Evolutionary conservation across 1,140 invertebrate genomes (phyloP).

Genomic region (Liolophura sinensis): DNA sequence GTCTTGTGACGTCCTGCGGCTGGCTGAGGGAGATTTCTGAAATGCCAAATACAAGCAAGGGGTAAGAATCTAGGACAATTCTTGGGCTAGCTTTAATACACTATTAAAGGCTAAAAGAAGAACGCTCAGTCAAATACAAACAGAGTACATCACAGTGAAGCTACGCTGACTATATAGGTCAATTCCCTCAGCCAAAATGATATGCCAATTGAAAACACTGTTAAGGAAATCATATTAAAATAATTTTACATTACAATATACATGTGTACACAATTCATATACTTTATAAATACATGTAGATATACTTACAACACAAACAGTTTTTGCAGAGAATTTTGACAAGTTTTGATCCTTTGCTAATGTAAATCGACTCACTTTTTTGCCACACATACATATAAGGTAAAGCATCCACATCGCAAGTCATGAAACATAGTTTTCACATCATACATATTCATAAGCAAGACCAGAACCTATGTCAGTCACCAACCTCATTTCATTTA

Average conservation of each 20-base stretch:
- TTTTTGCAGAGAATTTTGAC: not conserved
- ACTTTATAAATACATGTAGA: not conserved
- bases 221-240: not conserved
- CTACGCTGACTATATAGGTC: too few species aligned
- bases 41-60: conserved; percentile 2
- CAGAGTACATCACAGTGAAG: too few species aligned
- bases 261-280: not conserved
- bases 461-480: too few species aligned
- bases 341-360: not conserved
- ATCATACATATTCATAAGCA: too few species aligned
- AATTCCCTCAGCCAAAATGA: too few species aligned
- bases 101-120: too few species aligned
- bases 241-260: not conserved
- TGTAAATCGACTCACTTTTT: not conserved
- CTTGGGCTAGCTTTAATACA: too few species aligned
- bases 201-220: not conserved
- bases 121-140: too few species aligned
- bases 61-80: too few species aligned
- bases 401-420: not conserved
- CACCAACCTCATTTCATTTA: too few species aligned
- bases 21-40: conserved; percentile 35
- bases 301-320: not conserved
- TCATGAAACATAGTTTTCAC: not conserved
- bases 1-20: conserved; percentile 31
- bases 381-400: not conserved